Evolutionary conservation across 2,113 vertebrate species (phyloP), one percentile per base, ranked within the genome.

Genomic region (Ceyx margarethae): DNA sequence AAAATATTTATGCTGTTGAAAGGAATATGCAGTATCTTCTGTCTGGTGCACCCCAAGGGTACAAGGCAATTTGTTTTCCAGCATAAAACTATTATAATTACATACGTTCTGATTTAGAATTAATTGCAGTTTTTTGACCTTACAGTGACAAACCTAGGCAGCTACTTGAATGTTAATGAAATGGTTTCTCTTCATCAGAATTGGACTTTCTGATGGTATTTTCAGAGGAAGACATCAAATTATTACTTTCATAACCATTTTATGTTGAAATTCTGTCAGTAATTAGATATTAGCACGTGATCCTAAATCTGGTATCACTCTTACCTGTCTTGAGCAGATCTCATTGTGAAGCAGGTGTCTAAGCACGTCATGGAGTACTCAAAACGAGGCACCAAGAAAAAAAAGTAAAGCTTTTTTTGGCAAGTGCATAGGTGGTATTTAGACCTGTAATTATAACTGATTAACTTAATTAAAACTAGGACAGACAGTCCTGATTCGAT

Each of bases 61-160:
- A 93, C 60, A 78, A 92, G 93, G 94, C 97, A 96, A 96, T 97
- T 96, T 97, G 81, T 96, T 97, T 97, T 97, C 92, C 89, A 89
- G 77, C 54, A 96, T 58, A 97, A 94, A 92, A 97, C 81, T 83
- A 60, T 94, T 95, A 75, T 97, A 97, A 96, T 96, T 95, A 85
- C 84, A 77, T 71, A 90, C 21, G 83, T 96, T 97, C 90, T 94
- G 93, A 85, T 85, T 94, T 95, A 87, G 96, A 97, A 97, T 97
- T 97, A 96, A 97, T 97, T 96, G 97, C 77, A 81, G 65, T 92
- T 79, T 91, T 92, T 97, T 95, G 51, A 93, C 94, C 85, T 95
- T 93, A 77, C 16, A n/a, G 76, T 82, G 94, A 93, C 95, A 96
- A 97, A 96, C 80, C 62, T 65, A 93, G 95, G 83, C 90, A 92